Conservation (phyloP, 1,140 invertebrate genomes). For the Cephus cinctus region DNA sequence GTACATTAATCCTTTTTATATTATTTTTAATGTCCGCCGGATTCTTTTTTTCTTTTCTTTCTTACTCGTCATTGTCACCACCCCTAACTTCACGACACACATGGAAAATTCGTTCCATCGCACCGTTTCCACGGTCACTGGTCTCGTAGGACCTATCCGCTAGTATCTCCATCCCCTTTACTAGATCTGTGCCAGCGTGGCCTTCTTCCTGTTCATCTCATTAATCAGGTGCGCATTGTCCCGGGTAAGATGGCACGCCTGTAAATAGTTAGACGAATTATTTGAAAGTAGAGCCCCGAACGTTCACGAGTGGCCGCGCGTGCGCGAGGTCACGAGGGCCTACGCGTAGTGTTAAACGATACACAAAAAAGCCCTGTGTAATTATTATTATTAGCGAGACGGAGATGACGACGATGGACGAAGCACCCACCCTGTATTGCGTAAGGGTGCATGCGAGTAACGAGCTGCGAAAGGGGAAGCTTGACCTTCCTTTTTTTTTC, state of each 20-base stretch:
- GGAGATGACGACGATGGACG: neutral
- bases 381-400: neutral
- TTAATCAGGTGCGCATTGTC: neutral
- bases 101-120: neutral
- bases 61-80: neutral
- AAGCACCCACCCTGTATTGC: too few species aligned
- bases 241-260: neutral
- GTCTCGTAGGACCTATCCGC: neutral
- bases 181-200: neutral
- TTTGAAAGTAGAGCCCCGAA: too few species aligned
- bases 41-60: neutral
- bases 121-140: neutral
- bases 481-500: too few species aligned
- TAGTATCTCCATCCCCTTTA: neutral
- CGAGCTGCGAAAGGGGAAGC: too few species aligned
- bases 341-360: too few species aligned
- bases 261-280: constrained; percentile 23
- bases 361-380: neutral
- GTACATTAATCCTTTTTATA: neutral
- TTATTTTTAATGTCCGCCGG: neutral
- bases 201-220: neutral
- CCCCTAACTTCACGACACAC: neutral
- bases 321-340: neutral
- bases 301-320: too few species aligned
- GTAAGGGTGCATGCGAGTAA: too few species aligned